phyloP scores from a whole-genome alignment of 2,888 invertebrate genomes.

The Notodonta dromedarius region DNA sequence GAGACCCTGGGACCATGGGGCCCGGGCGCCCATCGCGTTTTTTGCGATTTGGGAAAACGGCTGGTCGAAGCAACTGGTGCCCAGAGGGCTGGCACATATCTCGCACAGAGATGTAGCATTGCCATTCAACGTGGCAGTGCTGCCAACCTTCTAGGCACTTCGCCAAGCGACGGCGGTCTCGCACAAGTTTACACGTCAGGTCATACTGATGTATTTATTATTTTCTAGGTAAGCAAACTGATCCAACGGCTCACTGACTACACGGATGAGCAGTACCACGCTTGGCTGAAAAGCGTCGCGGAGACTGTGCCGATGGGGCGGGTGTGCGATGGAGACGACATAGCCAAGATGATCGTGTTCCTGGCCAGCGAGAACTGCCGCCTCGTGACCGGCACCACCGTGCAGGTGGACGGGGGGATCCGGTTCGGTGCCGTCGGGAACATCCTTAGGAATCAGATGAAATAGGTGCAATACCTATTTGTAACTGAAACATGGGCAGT shows the following conservation, averaged over 20 bases:
- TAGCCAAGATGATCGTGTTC: constrained; percentile 92
- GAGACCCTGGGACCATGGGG: too few relatives aligned
- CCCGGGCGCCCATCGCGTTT: too few relatives aligned
- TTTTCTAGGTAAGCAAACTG: constrained; percentile 20
- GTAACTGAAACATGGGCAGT: not conserved
- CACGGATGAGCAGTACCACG: constrained; percentile 77
- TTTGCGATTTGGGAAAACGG: too few relatives aligned
- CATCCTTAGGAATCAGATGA: constrained; percentile 12
- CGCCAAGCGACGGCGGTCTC: too few relatives aligned
- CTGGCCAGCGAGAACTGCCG: constrained; percentile 87
- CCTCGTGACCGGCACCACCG: constrained; percentile 84
- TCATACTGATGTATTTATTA: not conserved
- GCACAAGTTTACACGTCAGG: too few relatives aligned
- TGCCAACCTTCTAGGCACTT: too few relatives aligned
- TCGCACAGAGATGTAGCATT: too few relatives aligned
- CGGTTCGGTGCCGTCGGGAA: constrained; percentile 29
- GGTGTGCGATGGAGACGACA: constrained; percentile 84
- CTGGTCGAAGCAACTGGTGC: too few relatives aligned
- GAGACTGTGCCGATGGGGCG: constrained; percentile 34
- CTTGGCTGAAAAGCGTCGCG: constrained; percentile 31
- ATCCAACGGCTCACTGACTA: constrained; percentile 81
- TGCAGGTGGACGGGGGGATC: constrained; percentile 75
- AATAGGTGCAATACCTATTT: constrained; percentile 3
- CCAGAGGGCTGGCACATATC: too few relatives aligned
- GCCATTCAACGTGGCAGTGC: too few relatives aligned